Evolutionary conservation across 2,113 vertebrate species (phyloP).

Genomic region (Carlito syrichta): DNA sequence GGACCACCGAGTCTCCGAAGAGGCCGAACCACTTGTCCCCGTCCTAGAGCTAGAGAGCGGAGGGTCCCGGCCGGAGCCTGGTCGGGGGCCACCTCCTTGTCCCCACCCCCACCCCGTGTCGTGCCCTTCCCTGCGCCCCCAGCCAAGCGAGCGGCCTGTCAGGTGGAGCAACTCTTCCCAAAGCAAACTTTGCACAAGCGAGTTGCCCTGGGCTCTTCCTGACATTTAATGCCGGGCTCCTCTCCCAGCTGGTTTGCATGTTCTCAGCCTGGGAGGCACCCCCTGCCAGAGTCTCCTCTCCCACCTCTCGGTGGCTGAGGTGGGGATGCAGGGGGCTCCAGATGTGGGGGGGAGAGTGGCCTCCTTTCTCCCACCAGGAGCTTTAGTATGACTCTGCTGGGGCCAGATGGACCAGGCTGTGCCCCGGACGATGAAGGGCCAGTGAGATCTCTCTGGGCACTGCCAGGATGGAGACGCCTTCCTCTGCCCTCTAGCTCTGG

Average conservation of each 20-base stretch:
- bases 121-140: background rate
- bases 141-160: slow-evolving; percentile 43
- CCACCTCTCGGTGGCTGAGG: background rate
- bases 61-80: background rate
- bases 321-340: background rate
- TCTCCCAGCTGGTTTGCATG: background rate
- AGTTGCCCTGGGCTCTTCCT: slow-evolving; percentile 72
- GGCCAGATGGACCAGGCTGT: background rate
- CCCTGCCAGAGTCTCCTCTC: slow-evolving; percentile 8
- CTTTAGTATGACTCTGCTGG: background rate
- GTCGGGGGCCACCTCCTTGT: background rate
- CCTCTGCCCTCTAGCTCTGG: background rate
- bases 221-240: slow-evolving; percentile 67
- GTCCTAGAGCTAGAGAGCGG: background rate
- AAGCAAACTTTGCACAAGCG: slow-evolving; percentile 64
- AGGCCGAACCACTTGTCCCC: background rate
- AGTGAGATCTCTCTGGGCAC: background rate
- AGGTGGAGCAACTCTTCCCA: slow-evolving; percentile 69
- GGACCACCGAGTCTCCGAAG: background rate
- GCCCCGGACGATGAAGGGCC: background rate
- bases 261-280: background rate
- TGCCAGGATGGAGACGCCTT: background rate
- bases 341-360: background rate
- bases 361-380: background rate
- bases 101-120: background rate